Conservation (phyloP, 2,113 vertebrate species). For the Chlamydotis undulata region DNA sequence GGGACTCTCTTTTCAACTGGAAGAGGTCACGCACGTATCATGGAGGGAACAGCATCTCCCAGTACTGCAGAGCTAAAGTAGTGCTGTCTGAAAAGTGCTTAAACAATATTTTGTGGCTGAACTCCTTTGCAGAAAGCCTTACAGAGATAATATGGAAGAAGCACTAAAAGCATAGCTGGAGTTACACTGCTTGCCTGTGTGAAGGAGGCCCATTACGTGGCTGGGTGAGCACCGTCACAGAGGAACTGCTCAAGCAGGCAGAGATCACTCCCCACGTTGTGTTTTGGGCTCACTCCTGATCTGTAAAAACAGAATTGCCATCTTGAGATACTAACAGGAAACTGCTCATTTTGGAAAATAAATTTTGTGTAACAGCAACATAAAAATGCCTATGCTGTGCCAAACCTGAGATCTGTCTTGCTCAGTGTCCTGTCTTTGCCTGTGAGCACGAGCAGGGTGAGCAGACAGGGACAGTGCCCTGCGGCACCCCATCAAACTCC, state of each 20-base stretch:
- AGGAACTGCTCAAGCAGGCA: neutral
- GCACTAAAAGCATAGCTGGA: neutral
- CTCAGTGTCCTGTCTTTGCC: neutral
- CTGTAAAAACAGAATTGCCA: neutral
- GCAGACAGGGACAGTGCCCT: neutral
- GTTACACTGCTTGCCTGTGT: accelerated
- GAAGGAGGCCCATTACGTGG: neutral
- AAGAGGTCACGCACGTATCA: neutral
- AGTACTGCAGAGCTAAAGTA: neutral
- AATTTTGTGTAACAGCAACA: neutral
- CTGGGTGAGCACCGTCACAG: neutral
- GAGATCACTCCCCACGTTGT: neutral
- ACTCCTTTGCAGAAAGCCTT: neutral
- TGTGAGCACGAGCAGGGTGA: neutral
- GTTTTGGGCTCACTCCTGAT: neutral
- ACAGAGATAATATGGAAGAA: neutral
- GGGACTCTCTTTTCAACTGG: neutral
- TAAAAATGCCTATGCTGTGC: neutral
- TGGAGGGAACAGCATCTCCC: neutral
- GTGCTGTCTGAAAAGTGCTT: neutral
- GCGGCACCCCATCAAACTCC: neutral
- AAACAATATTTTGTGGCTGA: neutral
- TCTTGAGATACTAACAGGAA: neutral
- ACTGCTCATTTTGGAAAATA: neutral
- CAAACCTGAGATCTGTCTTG: neutral